Evolutionary conservation across 2,113 vertebrate genomes (phyloP), one percentile per base, ranked within the genome.

Genomic region (Hippoglossus stenolepis): DNA sequence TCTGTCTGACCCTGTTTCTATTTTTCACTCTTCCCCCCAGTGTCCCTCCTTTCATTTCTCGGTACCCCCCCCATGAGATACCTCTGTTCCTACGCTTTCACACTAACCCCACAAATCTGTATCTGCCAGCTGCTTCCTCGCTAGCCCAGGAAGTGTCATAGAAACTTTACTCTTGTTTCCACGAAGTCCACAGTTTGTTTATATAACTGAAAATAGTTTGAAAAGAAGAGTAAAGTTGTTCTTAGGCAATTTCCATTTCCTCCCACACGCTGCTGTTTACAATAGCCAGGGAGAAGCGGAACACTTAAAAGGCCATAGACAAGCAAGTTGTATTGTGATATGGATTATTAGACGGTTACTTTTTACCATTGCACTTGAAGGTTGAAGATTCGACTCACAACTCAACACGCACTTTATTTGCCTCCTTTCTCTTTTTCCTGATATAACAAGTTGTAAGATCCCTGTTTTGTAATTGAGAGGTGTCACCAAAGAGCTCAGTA

Each of bases 241-340:
- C 60, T 77, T 6, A 4, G 1, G 78, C 58, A 78, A 70, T 49
- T 70, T 82, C 31, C 17, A 28, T 74, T 71, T 85, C 73, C 70
- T 75, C 62, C 63, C 59, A 71, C 54, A 63, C 21, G 35, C 63
- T 57, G 65, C 45, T 82, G 68, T 72, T 78, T 63, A 57, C 59
- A 62, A 43, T 60, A 51, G 28, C 1, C 51, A 57, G 49, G 31
- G 43, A 81, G 54, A 68, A 63, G 13, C 75, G 43, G 17, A 51
- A 20, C 18, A 45, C 13, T 13, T 11, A 15, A 13, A 45, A 68
- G 28, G 75, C 63, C 80, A 58, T 15, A 70, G 57, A 80, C 18
- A 24, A 63, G 6, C 0, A 71, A 47, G 35, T 24, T 1, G 23
- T 18, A 21, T n/a, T 77, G 49, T 68, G 21, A 10, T 35, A 5